Base-by-base conservation (phyloP, 2,888 invertebrate genomes). In the Axea sp. region DNA sequence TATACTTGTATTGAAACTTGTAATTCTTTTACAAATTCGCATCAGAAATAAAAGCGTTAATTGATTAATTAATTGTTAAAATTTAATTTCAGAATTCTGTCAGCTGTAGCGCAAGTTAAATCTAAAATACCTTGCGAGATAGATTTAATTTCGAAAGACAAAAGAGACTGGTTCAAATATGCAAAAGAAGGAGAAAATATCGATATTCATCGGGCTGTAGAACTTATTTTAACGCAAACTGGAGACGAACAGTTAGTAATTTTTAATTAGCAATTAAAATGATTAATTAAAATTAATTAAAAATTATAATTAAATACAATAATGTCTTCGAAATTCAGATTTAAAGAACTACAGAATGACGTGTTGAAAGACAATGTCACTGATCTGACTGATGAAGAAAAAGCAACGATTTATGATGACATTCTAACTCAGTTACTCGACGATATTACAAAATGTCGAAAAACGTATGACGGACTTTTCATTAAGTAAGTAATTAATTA, bases 381-480 rank as follows among this genome's bases (percentile, higher is more conserved):
- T 4, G 33, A 49, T 12, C 15, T 62, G 2, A 24, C n/a, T n/a
- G 93, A 94, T 75, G 93, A 95, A 71, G 91, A 92, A 14, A 64
- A 51, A 41, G 35, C 43, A 22, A 35, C 41, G n/a, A 33, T 15
- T 30, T 71, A 71, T 19, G 64, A 71, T 22, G 49, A 71, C 3
- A 49, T 71, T 15, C 41, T 71, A 14, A 64, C 35, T 9, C 15
- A 49, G 9, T 15, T 64, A 9, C 47, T 62, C 1, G 69, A 71
- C 11, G 69, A 71, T 12, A 62, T 87, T 96, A 43, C 94, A 95
- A 83, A 91, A 92, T 78, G 94, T 94, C 2, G 91, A 94, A 73
- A 95, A 96, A 83, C 92, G 84, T 94, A 94, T 80, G 94, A 96
- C 82, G 93, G 93, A 86, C 88, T 93, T 39, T 97, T 97, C 88